Conservation (phyloP, 2,888 invertebrate genomes). For the Drosophila kuntzei region DNA sequence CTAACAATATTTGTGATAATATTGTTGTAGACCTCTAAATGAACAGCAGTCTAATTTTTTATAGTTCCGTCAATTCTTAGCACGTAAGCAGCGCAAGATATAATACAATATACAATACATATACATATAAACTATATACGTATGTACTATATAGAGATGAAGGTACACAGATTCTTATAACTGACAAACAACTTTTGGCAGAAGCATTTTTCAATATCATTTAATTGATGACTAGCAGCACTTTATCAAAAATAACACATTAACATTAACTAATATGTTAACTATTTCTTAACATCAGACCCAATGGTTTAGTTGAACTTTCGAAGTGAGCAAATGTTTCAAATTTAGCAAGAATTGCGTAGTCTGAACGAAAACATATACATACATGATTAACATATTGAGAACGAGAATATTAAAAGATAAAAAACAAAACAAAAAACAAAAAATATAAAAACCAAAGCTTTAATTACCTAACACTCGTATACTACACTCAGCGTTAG, state of each 20-base stretch:
- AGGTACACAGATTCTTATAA: conserved; percentile 47
- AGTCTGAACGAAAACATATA: conserved; percentile 75
- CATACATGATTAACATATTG: conserved; percentile 66
- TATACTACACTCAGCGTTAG: conserved; percentile 68
- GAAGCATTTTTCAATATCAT: conserved; percentile 69
- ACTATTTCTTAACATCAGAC: conserved; percentile 52
- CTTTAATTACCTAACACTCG: conserved; percentile 73
- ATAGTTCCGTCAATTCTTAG: conserved; percentile 78
- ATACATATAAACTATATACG: conserved; percentile 7
- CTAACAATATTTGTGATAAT: conserved; percentile 56
- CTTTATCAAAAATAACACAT: conserved; percentile 36
- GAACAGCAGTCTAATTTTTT: conserved; percentile 56
- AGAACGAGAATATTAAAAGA: conserved; percentile 53
- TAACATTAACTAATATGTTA: conserved; percentile 61
- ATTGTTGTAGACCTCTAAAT: conserved; percentile 41
- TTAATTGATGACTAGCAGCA: conserved; percentile 52
- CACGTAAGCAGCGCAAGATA: conserved; percentile 65
- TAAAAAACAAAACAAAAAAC: conserved; percentile 43
- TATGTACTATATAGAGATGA: conserved; percentile 13
- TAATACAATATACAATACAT: conserved; percentile 39
- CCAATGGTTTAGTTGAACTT: conserved; percentile 40
- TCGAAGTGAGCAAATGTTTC: conserved; percentile 39
- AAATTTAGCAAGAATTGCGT: conserved; percentile 55
- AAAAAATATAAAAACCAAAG: conserved; percentile 68
- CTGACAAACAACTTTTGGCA: conserved; percentile 58